Evolutionary conservation across 2,113 vertebrate genomes (phyloP).

Genomic region (Origma solitaria): DNA sequence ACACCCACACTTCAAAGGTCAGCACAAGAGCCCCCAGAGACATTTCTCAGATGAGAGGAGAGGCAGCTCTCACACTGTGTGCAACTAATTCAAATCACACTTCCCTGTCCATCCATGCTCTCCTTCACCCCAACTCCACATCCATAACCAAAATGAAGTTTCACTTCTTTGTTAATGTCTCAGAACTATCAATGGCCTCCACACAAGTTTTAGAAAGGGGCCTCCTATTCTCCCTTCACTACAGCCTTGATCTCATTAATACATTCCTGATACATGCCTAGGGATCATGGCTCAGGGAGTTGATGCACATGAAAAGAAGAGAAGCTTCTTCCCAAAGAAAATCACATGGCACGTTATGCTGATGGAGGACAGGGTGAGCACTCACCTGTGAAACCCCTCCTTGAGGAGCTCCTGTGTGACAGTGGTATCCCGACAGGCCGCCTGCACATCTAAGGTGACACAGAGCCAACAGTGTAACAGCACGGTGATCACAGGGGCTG

Average conservation of each 20-base stretch:
- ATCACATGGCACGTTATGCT: fast-evolving
- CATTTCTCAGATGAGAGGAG: fast-evolving
- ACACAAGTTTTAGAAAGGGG: neutral
- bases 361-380: neutral
- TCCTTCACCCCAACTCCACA: neutral
- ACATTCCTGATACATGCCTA: neutral
- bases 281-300: fast-evolving
- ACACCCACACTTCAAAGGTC: neutral
- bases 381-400: conserved; percentile 76
- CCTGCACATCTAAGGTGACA: conserved; percentile 16
- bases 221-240: neutral
- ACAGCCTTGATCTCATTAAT: neutral
- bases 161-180: neutral
- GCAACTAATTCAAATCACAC: too few species aligned
- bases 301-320: neutral
- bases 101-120: neutral
- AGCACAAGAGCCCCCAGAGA: fast-evolving
- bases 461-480: fast-evolving
- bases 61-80: fast-evolving
- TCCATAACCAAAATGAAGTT: neutral
- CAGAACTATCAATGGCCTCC: neutral
- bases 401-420: conserved; percentile 70
- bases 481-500: fast-evolving
- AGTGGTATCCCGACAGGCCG: conserved; percentile 41
- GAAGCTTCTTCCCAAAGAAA: neutral